Evolutionary conservation across 2,113 vertebrate species (phyloP), one percentile per base, ranked within the genome.

Genomic region (Lipophrys pholis): DNA sequence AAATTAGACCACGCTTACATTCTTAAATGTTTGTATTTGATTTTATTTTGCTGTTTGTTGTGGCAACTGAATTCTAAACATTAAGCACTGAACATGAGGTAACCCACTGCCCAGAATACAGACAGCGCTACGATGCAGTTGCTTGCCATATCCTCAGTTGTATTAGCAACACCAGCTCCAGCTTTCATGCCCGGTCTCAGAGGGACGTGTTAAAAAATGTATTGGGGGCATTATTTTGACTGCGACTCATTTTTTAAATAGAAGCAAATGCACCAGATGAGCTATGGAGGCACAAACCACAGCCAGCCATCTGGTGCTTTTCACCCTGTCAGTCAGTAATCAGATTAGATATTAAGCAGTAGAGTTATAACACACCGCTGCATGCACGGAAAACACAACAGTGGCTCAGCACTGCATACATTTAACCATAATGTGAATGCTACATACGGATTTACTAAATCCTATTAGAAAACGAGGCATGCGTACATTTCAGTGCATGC

Each of bases 161-260:
- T 46, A 61, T 17, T 35, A 67, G 62, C 51, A 51, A 74, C 48
- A 48, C 51, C 15, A 12, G 39, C 7, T 58, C 40, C 45, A 43
- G 72, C 55, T 55, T 57, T 38, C 66, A 42, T 41, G 56, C 17
- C 42, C 69, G 1, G 41, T 78, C 81, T 83, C 77, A 59, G 56
- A 16, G 66, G 73, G 16, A 43, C 66, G 43, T 8, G 8, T 51
- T 74, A 70, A 78, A 87, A 85, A 76, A 85, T 82, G 69, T 75
- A 87, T 82, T 73, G 73, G 70, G 80, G 82, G 41, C 82, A 87
- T 69, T 64, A 78, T 75, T 80, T 72, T 63, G 58, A 69, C 67
- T 75, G 73, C 9, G 36, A 60, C 61, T 57, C 2, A 3, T 59
- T 80, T 80, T 30, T 78, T 56, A 62, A 78, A 81, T 67, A 75